phyloP scores from a whole-genome alignment of 64 coral and sea anemone genomes.

The Orbicella faveolata region DNA sequence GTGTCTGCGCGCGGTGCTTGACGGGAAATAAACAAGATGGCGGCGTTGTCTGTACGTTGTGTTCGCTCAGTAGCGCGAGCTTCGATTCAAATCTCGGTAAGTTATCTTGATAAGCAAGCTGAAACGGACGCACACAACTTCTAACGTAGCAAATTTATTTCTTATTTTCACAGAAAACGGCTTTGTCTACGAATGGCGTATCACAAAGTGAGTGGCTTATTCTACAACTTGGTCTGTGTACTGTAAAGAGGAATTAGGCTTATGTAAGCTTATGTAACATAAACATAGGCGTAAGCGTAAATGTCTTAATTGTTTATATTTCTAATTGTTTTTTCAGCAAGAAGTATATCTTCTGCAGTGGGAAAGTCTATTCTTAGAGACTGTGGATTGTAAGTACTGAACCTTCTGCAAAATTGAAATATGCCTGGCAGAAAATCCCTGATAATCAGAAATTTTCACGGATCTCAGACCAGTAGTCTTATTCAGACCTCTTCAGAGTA shows the following conservation, averaged over 20 bases:
- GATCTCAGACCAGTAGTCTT: too few relatives aligned
- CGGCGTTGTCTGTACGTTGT: slow-evolving; percentile 69
- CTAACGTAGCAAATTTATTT: background rate
- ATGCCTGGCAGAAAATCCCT: too few relatives aligned
- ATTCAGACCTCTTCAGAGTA: too few relatives aligned
- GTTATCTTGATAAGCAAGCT: background rate
- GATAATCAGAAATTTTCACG: too few relatives aligned
- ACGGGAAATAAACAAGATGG: slow-evolving; percentile 62
- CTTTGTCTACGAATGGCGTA: slow-evolving; percentile 24
- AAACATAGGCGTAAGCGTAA: background rate
- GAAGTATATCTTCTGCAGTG: slow-evolving; percentile 42
- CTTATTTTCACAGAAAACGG: slow-evolving; percentile 38
- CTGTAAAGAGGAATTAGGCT: background rate
- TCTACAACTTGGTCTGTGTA: background rate
- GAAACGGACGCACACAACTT: background rate
- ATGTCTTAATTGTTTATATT: background rate
- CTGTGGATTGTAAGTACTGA: slow-evolving; percentile 63
- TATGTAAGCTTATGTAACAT: background rate
- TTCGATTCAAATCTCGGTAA: slow-evolving; percentile 42
- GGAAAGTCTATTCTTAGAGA: slow-evolving; percentile 52
- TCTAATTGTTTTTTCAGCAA: slow-evolving; percentile 21
- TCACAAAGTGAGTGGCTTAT: slow-evolving; percentile 25
- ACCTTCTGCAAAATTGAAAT: too few relatives aligned
- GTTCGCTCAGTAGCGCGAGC: slow-evolving; percentile 31
- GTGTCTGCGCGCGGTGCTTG: background rate